Evolutionary conservation across 2,797 vertebrate genomes (phyloP).

Genomic region (Sternotherus odoratus): DNA sequence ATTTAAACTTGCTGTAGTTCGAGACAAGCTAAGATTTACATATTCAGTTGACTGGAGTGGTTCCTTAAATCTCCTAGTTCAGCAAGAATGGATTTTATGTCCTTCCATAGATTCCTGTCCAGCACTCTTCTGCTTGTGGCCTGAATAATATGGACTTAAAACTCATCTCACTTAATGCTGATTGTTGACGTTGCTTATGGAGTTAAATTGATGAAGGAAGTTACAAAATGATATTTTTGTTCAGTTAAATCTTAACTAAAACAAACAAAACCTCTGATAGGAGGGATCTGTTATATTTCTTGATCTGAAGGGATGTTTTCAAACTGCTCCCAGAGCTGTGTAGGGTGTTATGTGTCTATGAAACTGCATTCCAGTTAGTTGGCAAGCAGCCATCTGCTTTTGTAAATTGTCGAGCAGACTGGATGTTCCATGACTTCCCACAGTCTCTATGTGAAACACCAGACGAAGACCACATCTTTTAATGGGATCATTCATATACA

Average conservation of each 20-base stretch:
- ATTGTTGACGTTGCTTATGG: not conserved
- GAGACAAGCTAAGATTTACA: accelerated
- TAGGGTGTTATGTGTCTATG: not conserved
- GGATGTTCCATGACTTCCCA: not conserved
- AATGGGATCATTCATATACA: not conserved
- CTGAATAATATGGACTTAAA: not conserved
- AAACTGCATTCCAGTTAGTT: not conserved
- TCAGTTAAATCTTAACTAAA: constrained; percentile 2
- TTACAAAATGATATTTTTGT: not conserved
- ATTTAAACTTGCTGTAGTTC: not conserved
- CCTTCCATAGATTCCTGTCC: not conserved
- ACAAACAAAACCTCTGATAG: not conserved
- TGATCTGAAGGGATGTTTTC: not conserved
- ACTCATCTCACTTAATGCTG: not conserved
- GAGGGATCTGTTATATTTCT: not conserved
- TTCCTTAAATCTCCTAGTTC: not conserved
- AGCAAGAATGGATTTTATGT: not conserved
- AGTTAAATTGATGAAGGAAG: not conserved
- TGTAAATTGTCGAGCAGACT: not conserved
- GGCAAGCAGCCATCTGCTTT: not conserved
- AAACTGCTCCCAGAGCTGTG: not conserved
- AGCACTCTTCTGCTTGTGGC: not conserved
- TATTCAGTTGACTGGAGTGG: not conserved
- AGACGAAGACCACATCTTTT: not conserved
- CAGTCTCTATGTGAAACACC: not conserved